These are phyloP conservation scores for Periophthalmodon schlosseri DNA, from an alignment of 2,113 vertebrate genomes.

Conservation along the genomic window DNA sequence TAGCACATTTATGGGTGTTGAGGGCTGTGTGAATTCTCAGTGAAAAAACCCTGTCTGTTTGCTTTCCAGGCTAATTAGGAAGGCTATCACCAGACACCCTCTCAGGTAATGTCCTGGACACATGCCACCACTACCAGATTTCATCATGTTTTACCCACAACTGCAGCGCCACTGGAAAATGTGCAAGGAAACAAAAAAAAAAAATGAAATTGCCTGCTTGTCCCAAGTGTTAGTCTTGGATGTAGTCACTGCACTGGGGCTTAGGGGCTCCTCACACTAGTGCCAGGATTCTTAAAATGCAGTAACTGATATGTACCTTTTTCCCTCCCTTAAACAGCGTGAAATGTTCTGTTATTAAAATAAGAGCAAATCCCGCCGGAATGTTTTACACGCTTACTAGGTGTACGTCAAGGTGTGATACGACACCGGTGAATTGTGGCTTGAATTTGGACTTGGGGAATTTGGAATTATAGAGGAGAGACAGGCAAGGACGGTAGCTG, in stretches of 20 bases:
- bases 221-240: constrained; percentile 81
- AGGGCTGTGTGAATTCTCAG: constrained; percentile 66
- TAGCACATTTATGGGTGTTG: constrained; percentile 65
- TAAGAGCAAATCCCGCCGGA: constrained; percentile 74
- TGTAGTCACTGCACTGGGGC: constrained; percentile 51
- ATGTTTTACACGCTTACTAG: constrained; percentile 80
- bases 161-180: constrained; percentile 69
- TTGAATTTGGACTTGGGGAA: constrained; percentile 70
- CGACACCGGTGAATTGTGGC: constrained; percentile 78
- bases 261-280: constrained; percentile 58
- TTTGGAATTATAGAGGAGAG: constrained; percentile 43
- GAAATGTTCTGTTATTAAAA: constrained; percentile 78
- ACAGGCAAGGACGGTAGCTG: constrained; percentile 49
- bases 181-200: constrained; percentile 75
- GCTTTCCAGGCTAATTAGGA: constrained; percentile 74
- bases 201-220: constrained; percentile 76
- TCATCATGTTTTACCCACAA: constrained; percentile 63
- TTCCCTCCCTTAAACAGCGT: constrained; percentile 43
- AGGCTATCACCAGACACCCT: constrained; percentile 75
- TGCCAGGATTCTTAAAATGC: constrained; percentile 79
- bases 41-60: constrained; percentile 72
- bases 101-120: constrained; percentile 71
- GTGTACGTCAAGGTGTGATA: constrained; percentile 81
- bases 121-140: constrained; percentile 58
- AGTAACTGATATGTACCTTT: constrained; percentile 77